Evolutionary conservation across 2,888 invertebrate species (phyloP).

Genomic region (Ctena decussata): DNA sequence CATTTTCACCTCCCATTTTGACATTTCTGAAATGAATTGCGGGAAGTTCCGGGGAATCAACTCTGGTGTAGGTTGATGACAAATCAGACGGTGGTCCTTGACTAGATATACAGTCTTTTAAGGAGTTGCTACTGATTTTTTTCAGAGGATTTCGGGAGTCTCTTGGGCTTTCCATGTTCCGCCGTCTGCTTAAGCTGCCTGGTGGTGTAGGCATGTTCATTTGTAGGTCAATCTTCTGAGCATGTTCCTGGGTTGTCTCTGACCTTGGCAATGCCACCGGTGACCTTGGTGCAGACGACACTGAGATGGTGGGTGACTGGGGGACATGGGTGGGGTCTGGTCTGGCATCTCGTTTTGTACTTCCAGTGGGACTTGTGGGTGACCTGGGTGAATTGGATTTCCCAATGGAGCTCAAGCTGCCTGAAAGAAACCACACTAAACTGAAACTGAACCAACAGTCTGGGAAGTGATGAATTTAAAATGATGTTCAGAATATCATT

Average conservation of each 20-base stretch:
- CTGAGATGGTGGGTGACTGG: constrained; percentile 47
- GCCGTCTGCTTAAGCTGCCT: constrained; percentile 81
- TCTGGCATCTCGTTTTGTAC: neutral
- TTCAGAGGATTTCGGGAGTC: constrained; percentile 76
- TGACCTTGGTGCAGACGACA: constrained; percentile 53
- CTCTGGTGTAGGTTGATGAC: constrained; percentile 69
- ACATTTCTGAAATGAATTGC: constrained; percentile 84
- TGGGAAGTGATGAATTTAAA: too few species aligned
- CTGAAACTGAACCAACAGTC: neutral
- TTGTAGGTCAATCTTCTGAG: constrained; percentile 62
- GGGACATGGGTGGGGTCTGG: neutral
- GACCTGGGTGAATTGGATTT: neutral
- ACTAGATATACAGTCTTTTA: constrained; percentile 76
- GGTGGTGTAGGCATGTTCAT: constrained; percentile 81
- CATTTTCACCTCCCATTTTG: constrained; percentile 70
- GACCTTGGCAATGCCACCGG: constrained; percentile 39
- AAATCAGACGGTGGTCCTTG: constrained; percentile 71
- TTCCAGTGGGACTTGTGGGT: neutral
- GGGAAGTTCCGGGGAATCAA: constrained; percentile 84
- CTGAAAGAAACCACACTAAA: neutral
- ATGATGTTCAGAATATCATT: too few species aligned
- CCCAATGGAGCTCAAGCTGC: neutral
- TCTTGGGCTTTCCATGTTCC: constrained; percentile 74
- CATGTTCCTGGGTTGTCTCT: constrained; percentile 49
- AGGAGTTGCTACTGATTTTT: constrained; percentile 75